phyloP scores from a whole-genome alignment of 2,888 invertebrate genomes.

The Philereme transversata region DNA sequence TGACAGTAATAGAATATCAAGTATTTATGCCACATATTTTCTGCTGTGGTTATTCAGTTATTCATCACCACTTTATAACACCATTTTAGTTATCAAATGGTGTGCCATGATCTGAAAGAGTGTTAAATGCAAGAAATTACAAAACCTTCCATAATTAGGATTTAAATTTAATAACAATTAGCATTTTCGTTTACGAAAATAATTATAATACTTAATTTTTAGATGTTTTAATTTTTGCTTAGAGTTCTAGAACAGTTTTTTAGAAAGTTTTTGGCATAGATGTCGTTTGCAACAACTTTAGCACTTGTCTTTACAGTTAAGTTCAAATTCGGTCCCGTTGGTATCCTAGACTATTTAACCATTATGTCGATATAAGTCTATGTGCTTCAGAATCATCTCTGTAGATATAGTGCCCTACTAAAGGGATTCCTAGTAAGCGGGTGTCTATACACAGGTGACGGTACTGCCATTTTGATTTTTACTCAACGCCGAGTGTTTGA shows the following conservation, averaged over 20 bases:
- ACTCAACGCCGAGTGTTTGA: conserved; percentile 2
- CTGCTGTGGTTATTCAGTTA: too few species aligned
- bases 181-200: conserved; percentile 2
- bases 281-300: too few species aligned
- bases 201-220: too few species aligned
- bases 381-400: conserved; percentile 54
- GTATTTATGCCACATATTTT: too few species aligned
- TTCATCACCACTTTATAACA: too few species aligned
- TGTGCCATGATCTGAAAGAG: too few species aligned
- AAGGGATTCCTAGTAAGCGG: conserved; percentile 21
- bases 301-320: conserved; percentile 4
- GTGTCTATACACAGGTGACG: conserved; percentile 6
- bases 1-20: too few species aligned
- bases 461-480: conserved; percentile 10
- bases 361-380: conserved; percentile 55
- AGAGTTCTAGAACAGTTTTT: not conserved
- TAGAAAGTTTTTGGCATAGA: too few species aligned
- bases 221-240: not conserved
- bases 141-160: too few species aligned
- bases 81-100: too few species aligned
- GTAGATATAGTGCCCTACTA: conserved; percentile 22
- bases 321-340: conserved; percentile 42
- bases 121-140: too few species aligned
- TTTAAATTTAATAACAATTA: not conserved
- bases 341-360: conserved; percentile 50